A percentile compares a stretch with the other conserved stretches of the same genome.
phyloP scores from a whole-genome alignment of 2,888 invertebrate species.

The Brenthis daphne region DNA sequence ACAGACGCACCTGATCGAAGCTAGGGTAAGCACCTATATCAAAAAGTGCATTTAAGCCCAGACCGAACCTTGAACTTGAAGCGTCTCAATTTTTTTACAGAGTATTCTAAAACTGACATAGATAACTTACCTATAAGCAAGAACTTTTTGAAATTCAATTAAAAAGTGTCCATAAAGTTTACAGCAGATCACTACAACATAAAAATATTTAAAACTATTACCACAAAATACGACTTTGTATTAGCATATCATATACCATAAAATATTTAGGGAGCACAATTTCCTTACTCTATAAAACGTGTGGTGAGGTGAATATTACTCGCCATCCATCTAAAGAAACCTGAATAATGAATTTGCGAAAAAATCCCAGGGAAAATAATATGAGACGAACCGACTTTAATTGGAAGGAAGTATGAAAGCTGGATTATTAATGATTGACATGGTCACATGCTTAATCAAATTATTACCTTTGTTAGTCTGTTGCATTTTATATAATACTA shows the following conservation, averaged over 20 bases:
- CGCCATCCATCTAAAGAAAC: not conserved
- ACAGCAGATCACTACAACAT: too few relatives aligned
- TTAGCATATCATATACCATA: slow-evolving; percentile 4
- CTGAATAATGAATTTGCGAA: slow-evolving; percentile 22
- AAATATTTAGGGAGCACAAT: slow-evolving; percentile 1
- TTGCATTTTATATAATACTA: too few relatives aligned
- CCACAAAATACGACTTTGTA: not conserved
- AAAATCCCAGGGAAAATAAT: slow-evolving; percentile 15
- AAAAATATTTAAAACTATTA: not conserved
- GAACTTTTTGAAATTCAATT: too few relatives aligned
- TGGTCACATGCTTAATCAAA: not conserved
- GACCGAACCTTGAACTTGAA: too few relatives aligned
- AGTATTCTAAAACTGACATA: too few relatives aligned
- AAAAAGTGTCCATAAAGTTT: too few relatives aligned
- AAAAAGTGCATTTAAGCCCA: too few relatives aligned
- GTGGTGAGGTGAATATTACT: slow-evolving; percentile 12
- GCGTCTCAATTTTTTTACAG: too few relatives aligned
- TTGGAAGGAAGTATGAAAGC: slow-evolving; percentile 10
- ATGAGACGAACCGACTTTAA: slow-evolving; percentile 6
- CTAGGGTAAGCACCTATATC: too few relatives aligned
- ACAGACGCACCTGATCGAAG: too few relatives aligned
- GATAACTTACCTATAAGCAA: too few relatives aligned
- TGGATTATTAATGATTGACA: slow-evolving; percentile 21
- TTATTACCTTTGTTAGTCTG: not conserved
- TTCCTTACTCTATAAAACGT: slow-evolving; percentile 2